phyloP scores from a whole-genome alignment of 2,113 vertebrate species.

The Nestor notabilis region DNA sequence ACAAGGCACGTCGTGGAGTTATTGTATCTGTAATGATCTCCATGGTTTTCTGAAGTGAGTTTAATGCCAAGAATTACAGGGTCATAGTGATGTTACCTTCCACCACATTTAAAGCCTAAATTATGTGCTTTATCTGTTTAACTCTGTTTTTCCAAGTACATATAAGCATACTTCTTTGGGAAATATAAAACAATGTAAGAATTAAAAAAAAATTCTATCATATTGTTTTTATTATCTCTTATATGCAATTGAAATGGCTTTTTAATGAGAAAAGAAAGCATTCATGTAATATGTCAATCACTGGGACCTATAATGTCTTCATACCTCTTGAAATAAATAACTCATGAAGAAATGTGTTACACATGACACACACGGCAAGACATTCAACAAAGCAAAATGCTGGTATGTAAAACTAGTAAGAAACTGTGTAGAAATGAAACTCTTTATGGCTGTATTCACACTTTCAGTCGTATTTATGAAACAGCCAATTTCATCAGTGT shows the following conservation, averaged over 20 bases:
- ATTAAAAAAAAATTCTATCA: background rate
- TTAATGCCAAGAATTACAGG: background rate
- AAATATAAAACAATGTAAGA: background rate
- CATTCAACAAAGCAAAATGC: background rate
- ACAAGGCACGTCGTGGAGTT: background rate
- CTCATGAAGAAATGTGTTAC: background rate
- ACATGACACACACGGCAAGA: background rate
- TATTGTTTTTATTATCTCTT: background rate
- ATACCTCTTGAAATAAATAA: background rate
- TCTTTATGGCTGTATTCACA: background rate
- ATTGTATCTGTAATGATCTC: background rate
- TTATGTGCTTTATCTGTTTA: background rate
- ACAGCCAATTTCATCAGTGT: background rate
- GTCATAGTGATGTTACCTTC: background rate
- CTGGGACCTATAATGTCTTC: background rate
- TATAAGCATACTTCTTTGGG: background rate
- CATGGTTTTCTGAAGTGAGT: background rate
- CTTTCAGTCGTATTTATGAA: background rate
- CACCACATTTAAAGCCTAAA: background rate
- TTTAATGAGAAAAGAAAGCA: background rate
- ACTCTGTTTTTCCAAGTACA: background rate
- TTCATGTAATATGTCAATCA: background rate
- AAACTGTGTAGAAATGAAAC: background rate
- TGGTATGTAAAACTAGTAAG: background rate
- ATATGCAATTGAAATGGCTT: background rate